These are phyloP conservation scores for Platyscapa corneri DNA, from an alignment of 1,140 invertebrate genomes.

Conservation along the genomic window DNA sequence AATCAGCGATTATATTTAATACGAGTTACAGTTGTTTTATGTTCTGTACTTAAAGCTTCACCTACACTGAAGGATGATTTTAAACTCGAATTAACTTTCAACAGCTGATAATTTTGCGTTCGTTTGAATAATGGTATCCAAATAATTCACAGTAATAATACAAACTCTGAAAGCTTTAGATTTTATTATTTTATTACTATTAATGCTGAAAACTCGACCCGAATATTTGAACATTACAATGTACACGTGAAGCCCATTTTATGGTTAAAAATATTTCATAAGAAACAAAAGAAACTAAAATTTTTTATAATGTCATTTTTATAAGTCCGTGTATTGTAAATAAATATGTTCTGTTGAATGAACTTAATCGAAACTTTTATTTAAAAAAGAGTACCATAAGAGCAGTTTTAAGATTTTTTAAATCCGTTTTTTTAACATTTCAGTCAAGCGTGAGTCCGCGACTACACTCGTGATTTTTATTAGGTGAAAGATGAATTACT, in stretches of 20 bases:
- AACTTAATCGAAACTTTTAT: too few species aligned
- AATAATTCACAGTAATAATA: not conserved
- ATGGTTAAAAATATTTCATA: not conserved
- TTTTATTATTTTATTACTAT: not conserved
- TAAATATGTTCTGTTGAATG: too few species aligned
- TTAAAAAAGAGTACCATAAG: not conserved
- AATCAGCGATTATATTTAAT: conserved; percentile 25
- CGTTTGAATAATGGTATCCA: not conserved
- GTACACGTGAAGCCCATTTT: too few species aligned
- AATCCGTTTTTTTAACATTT: not conserved
- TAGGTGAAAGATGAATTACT: not conserved
- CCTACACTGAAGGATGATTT: conserved; percentile 2
- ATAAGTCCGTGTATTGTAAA: too few species aligned
- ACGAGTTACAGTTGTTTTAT: conserved; percentile 18
- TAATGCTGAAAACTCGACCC: not conserved
- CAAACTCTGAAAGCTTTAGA: not conserved
- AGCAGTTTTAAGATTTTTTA: not conserved
- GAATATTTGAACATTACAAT: not conserved
- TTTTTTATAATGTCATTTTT: too few species aligned
- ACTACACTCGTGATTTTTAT: not conserved
- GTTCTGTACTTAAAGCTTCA: conserved; percentile 16
- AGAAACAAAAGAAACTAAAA: too few species aligned
- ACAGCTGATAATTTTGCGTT: not conserved
- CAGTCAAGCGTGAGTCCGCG: not conserved
- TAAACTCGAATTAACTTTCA: conserved; percentile 21